Base-by-base conservation (phyloP, 2,888 invertebrate species). In the Leistus spinibarbis region DNA sequence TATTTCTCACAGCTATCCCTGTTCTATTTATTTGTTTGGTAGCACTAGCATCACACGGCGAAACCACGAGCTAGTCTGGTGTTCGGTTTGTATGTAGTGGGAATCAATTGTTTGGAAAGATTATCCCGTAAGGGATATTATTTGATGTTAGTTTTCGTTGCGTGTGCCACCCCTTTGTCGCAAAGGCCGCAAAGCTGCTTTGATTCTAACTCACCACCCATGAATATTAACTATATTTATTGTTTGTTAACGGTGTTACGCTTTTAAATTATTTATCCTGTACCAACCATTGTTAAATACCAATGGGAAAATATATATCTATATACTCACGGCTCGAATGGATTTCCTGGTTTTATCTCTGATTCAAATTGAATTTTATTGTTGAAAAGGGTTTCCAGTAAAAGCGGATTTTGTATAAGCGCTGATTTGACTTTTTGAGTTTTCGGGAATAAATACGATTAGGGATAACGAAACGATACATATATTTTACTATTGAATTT, bases 51-150 rank as follows among this genome's bases (percentile, higher is more conserved):
- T 60, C 13, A 60, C 60, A 60, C 19, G 17, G 60, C 9, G 17
- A 22, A 60, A 17, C 17, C 19, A 10, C 16, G 19, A 60, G 20
- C 60, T 60, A 13, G 19, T 20, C 60, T 16, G n/a, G 40, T 40
- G 5, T 40, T 7, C 5, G 10, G 53, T 66, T 40, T 53, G 19
- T 53, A 16, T 53, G 19, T 53, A 16, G 53, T 67, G 13, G 63
- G 64, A 67, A 60, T 82, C 84, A 85, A 85, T 85, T 85, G 85
- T 85, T 82, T 77, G 84, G 83, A 84, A 85, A 84, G 84, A 84
- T 84, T 84, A 85, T 83, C 84, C 83, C 81, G 82, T 80, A 63
- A 77, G 80, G 83, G 68, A 75, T 75, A 69, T 60, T 74, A 68
- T 75, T 75, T 64, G 75, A 68, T 75, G 75, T 75, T 75, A 64